Percentiles rank a stretch among this genome's conserved stretches.
Evolutionary conservation across 2,797 vertebrate genomes (phyloP).

Genomic region (Alouatta caraya): DNA sequence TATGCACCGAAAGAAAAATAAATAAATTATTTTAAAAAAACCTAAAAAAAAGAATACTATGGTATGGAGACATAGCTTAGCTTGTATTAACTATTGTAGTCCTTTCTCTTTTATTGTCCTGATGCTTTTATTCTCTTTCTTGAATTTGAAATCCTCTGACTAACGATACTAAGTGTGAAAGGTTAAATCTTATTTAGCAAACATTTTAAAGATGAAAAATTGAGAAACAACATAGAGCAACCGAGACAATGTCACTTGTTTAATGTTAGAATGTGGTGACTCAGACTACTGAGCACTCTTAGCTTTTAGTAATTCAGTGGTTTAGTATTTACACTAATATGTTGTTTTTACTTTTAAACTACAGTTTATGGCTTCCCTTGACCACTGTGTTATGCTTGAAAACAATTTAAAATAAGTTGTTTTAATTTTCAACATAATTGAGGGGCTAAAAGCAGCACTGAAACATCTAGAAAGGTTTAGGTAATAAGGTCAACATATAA

Average conservation of each 20-base stretch:
- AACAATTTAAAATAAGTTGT: constrained; percentile 14
- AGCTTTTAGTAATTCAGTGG: not conserved
- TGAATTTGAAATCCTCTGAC: not conserved
- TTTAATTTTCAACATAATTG: constrained; percentile 35
- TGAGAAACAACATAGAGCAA: constrained; percentile 1
- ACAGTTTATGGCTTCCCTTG: not conserved
- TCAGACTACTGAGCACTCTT: not conserved
- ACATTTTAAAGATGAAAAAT: constrained; percentile 35
- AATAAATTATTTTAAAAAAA: no score
- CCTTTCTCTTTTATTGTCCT: not conserved
- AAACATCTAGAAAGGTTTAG: not conserved
- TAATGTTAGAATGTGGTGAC: constrained; percentile 43
- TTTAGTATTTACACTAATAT: not conserved
- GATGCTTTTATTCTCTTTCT: not conserved
- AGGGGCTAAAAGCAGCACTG: constrained; percentile 4
- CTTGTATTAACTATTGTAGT: not conserved
- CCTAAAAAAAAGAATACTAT: not conserved
- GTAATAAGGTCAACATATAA: constrained; percentile 44
- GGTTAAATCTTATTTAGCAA: not conserved
- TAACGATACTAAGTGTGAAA: not conserved
- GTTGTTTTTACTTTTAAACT: constrained; percentile 18
- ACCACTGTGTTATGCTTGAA: not conserved
- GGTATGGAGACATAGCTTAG: not conserved
- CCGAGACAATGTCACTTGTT: not conserved
- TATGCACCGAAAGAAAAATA: no score